Evolutionary conservation across 2,113 vertebrate genomes (phyloP), one percentile per base, ranked within the genome.

Genomic region (Suricata suricatta): DNA sequence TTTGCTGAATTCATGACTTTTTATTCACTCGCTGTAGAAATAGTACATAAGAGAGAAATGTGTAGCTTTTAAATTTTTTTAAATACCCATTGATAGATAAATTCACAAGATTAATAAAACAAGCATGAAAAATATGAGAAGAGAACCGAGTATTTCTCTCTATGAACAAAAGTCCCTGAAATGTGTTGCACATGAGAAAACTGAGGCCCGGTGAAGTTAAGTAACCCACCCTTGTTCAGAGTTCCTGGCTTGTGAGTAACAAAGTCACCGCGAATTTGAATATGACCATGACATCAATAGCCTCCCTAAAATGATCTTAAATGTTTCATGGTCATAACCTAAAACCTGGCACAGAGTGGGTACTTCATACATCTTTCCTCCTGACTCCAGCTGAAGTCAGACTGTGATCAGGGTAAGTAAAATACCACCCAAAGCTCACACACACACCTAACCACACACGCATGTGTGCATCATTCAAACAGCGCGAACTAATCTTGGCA

Each of bases 1-100:
- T 93, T 96, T 66, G 35, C 77, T 84, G 79, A 88, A 92, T 96
- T 71, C 14, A 68, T 86, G 81, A 93, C 29, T 92, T 96, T 97
- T 80, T 64, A 89, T 77, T 69, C 88, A 82, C 94, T 94, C 52
- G 1, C 81, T 89, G 27, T 69, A 50, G 17, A 93, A 96, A 81
- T 11, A 93, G 31, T 88, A 91, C 54, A 84, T 81, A 63, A 87
- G 66, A 83, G 29, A 91, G 16, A 68, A 94, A 77, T 86, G 21
- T 33, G 90, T 91, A 83, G 60, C 77, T 93, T 93, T 57, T n/a
- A 44, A 88, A 54, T 12, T 91, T 88, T 77, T 85, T 15, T 29
- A 96, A 95, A 92, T 71, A 92, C 8, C 85, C n/a, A 86, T 31
- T 88, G 86, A 89, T 90, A 86, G 91, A 95, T 86, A 76, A 90